phyloP scores from a whole-genome alignment of 23 tunicate genomes.

The Styela clava region DNA sequence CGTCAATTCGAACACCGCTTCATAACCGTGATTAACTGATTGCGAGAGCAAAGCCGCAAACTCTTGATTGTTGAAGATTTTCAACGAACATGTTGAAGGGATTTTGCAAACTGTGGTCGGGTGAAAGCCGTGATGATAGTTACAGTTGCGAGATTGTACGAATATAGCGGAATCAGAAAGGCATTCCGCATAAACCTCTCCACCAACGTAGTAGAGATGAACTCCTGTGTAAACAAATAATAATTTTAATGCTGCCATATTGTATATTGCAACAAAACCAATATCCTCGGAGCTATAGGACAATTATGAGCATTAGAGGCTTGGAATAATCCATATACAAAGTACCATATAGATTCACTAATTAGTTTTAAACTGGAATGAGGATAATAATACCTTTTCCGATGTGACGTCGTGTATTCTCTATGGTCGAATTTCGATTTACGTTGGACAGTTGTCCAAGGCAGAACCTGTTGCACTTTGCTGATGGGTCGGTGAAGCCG shows the following conservation, averaged over 20 bases:
- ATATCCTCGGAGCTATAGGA: too few relatives aligned
- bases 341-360: too few relatives aligned
- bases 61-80: conserved; percentile 99
- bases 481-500: conserved; percentile 97
- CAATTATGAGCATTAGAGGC: too few relatives aligned
- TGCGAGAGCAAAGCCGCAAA: conserved; percentile 94
- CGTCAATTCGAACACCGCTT: conserved; percentile 95
- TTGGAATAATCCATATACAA: too few relatives aligned
- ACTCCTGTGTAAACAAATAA: conserved; percentile 44
- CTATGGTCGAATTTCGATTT: conserved; percentile 96
- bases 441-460: conserved; percentile 95
- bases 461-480: conserved; percentile 84
- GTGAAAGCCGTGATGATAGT: conserved; percentile 95
- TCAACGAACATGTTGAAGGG: conserved; percentile 91
- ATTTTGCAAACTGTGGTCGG: conserved; percentile 97
- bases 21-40: conserved; percentile 97
- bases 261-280: too few relatives aligned
- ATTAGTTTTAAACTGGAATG: too few relatives aligned
- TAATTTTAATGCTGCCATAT: too few relatives aligned
- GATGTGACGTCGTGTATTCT: conserved; percentile 91
- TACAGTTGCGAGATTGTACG: conserved; percentile 97
- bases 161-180: conserved; percentile 98
- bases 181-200: conserved; percentile 99
- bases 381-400: conserved; percentile 88
- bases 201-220: conserved; percentile 96